A percentile compares a stretch with the other conserved stretches of the same genome.
phyloP scores from a whole-genome alignment of 2,113 vertebrate species.

The Cisticola juncidis region DNA sequence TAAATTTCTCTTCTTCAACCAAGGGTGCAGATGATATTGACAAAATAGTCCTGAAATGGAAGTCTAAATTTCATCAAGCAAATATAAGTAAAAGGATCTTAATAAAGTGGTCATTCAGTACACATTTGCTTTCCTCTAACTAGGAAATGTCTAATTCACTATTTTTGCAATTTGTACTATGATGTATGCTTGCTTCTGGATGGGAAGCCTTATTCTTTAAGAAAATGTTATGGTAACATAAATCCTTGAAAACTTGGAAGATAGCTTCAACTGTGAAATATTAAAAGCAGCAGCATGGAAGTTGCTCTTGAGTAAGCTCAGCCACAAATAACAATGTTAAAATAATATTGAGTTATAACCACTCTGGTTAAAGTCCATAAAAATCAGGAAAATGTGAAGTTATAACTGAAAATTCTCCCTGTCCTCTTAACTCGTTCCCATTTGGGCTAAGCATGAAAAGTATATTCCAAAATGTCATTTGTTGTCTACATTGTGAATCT shows the following conservation, averaged over 20 bases:
- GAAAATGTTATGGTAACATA: slow-evolving; percentile 65
- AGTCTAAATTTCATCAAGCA: background rate
- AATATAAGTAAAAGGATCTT: background rate
- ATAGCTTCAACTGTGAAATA: slow-evolving; percentile 52
- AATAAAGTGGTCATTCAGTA: background rate
- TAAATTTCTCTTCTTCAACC: background rate
- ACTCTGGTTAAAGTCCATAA: slow-evolving; percentile 51
- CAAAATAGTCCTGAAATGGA: background rate
- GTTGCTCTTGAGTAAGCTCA: slow-evolving; percentile 10
- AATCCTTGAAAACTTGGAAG: slow-evolving; percentile 70
- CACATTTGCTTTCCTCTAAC: slow-evolving; percentile 26
- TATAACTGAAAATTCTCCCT: slow-evolving; percentile 19
- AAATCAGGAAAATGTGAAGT: slow-evolving; percentile 54
- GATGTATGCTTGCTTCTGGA: slow-evolving; percentile 49
- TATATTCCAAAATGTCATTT: background rate
- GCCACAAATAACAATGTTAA: slow-evolving; percentile 58
- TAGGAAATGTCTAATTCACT: slow-evolving; percentile 59
- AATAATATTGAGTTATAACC: slow-evolving; percentile 54
- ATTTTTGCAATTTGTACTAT: slow-evolving; percentile 51
- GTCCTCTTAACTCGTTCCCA: background rate
- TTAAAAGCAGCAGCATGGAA: slow-evolving; percentile 32
- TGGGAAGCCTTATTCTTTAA: slow-evolving; percentile 66
- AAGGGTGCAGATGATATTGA: background rate
- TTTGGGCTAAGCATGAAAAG: background rate
- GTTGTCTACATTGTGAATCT: background rate